A percentile compares a stretch with the other conserved stretches of the same genome.
Conservation (phyloP, 2,797 vertebrate genomes). For the Mycteria americana region DNA sequence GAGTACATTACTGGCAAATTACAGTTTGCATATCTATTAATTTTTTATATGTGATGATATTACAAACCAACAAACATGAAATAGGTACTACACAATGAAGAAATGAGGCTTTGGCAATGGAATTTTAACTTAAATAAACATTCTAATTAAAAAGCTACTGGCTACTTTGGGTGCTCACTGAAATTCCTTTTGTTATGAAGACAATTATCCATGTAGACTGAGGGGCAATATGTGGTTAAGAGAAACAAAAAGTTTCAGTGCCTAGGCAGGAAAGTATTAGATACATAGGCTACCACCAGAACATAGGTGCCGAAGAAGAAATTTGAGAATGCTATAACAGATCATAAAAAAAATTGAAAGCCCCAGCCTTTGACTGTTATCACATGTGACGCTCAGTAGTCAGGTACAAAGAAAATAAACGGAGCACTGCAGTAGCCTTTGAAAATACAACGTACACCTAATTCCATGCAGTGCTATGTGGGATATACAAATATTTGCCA, state of each 20-base stretch:
- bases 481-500: not conserved
- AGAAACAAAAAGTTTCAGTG: not conserved
- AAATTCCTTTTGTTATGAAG: not conserved
- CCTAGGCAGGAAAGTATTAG: not conserved
- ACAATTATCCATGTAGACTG: not conserved
- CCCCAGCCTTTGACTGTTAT: not conserved
- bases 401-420: not conserved
- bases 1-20: conserved; percentile 7
- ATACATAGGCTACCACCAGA: not conserved
- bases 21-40: not conserved
- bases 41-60: not conserved
- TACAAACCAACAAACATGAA: not conserved
- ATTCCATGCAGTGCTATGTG: not conserved
- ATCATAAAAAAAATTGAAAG: not conserved
- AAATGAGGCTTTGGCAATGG: not conserved
- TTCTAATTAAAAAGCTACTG: not conserved
- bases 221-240: not conserved
- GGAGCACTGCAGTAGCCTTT: not conserved
- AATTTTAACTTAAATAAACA: not conserved
- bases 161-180: not conserved
- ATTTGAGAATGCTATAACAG: not conserved
- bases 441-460: not conserved
- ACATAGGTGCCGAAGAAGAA: not conserved
- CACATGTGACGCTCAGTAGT: not conserved
- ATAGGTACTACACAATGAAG: not conserved